Base-by-base conservation (phyloP, 1,140 invertebrate genomes). In the Panonychus citri region DNA sequence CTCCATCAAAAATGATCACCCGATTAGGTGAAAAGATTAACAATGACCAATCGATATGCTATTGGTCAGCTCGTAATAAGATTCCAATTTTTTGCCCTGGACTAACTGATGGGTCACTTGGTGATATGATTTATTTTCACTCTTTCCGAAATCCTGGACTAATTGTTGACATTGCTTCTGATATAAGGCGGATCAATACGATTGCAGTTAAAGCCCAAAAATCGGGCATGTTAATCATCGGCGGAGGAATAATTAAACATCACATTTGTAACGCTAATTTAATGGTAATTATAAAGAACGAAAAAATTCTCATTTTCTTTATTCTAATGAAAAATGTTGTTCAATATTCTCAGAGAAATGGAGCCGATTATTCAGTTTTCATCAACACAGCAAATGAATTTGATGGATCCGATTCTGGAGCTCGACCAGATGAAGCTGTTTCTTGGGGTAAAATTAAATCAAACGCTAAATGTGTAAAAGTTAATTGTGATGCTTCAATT, bases 81-180 rank as follows among this genome's bases (percentile, higher is more conserved):
- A 99, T 99, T 69, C 95, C 95, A 7, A 81, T 99, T 1, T 99
- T 91, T 67, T 87, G 90, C 75, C 95, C 95, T 1, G 94, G 93
- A 0, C 70, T 99, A 54, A 99, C 94, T 0, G 95, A 99, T 77
- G 95, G 95, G 4, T 63, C 61, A 15, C 39, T 99, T 19, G 95
- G 94, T 2, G 95, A 99, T 69, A 98, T 99, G 93, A 84, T 99
- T 76, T 98, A 91, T 69, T 96, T 99, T 63, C 94, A 98, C 73
- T 91, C 89, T 0, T 94, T 81, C 65, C 82, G 79, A 65, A 84
- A 84, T 66, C 86, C 89, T 43, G 93, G 91, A 7, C 74, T 99
- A 17, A 74, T 93, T 12, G 69, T 98, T 42, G 94, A 99, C 68
- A 93, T 98, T 68, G 71, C 94, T 54, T 81, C 86, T 70, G 94